Evolutionary conservation across 2,888 invertebrate genomes (phyloP).

Genomic region (Julus scandinavius): DNA sequence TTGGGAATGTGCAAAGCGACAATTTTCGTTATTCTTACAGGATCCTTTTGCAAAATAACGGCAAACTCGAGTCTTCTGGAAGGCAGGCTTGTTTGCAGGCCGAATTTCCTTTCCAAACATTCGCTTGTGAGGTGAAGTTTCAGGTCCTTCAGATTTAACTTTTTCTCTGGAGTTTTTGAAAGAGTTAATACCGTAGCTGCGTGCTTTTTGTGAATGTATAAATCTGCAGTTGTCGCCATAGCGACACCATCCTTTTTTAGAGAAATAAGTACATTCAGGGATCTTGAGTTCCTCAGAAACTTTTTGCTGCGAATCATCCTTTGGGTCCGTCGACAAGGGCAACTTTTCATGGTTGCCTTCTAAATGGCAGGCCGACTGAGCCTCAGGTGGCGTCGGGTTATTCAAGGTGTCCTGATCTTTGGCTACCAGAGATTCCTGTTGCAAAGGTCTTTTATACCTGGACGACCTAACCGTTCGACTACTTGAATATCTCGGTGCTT

Average conservation of each 20-base stretch:
- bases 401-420: neutral
- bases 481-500: neutral
- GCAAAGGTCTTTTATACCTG: neutral
- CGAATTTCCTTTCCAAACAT: neutral
- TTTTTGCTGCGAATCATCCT: neutral
- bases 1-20: neutral
- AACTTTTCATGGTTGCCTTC: neutral
- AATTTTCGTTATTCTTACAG: neutral
- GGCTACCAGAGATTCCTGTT: neutral
- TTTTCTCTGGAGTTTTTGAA: neutral
- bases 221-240: neutral
- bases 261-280: neutral
- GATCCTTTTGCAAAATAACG: conserved; percentile 17
- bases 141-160: neutral
- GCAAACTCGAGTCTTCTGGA: neutral
- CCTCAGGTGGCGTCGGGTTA: neutral
- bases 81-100: neutral
- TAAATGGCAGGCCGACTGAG: neutral
- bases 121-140: neutral
- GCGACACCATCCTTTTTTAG: neutral
- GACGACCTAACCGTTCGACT: neutral
- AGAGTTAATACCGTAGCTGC: neutral
- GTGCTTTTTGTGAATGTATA: neutral
- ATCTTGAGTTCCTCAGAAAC: neutral
- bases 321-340: neutral